Base-by-base conservation (phyloP, 2,797 vertebrate genomes). In the Hirundo rustica region DNA sequence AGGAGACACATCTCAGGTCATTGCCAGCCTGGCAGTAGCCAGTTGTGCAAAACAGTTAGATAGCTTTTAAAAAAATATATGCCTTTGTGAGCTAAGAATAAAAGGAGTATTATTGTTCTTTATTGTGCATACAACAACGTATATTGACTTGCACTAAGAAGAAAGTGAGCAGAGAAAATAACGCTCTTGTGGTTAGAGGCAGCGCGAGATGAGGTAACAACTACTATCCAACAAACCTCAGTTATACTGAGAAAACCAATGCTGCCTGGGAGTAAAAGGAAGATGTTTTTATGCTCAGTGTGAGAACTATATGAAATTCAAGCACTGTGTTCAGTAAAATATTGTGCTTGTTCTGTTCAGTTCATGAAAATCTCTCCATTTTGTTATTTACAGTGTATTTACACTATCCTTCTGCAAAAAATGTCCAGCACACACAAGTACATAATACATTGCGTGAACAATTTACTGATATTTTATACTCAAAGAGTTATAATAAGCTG, bases 81-180 rank as follows among this genome's bases (percentile, higher is more conserved):
- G 23, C 22, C 29, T 92, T 60, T 80, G 9, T 94, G 45, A 90
- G 20, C 32, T 78, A 79, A 89, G 40, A 95, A 51, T 50, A 81
- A 89, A 92, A 92, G 45, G 53, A 91, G 19, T 73, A 51, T 20
- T 44, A 61, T 13, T 36, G 10, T 32, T 70, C 45, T 62, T 85
- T 73, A 30, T 17, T 23, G 13, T 80, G 50, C 40, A 65, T 78
- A 54, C 66, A 95, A 81, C 1, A 10, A 62, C 54, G 32, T 84
- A 84, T 77, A 87, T 76, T 88, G 75, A 94, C 61, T 96, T 58
- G 30, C 19, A n/a, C 79, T 88, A 88, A 91, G 93, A 91, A 75
- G 81, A 70, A 94, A 93, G 68, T 1, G 5, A 92, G 32, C 22
- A 62, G 48, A 70, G 34, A 47, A 76, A 75, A 74, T 34, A 55